These are phyloP conservation scores for Acanthisitta chloris DNA, from an alignment of 2,113 vertebrate genomes.

Conservation along the genomic window DNA sequence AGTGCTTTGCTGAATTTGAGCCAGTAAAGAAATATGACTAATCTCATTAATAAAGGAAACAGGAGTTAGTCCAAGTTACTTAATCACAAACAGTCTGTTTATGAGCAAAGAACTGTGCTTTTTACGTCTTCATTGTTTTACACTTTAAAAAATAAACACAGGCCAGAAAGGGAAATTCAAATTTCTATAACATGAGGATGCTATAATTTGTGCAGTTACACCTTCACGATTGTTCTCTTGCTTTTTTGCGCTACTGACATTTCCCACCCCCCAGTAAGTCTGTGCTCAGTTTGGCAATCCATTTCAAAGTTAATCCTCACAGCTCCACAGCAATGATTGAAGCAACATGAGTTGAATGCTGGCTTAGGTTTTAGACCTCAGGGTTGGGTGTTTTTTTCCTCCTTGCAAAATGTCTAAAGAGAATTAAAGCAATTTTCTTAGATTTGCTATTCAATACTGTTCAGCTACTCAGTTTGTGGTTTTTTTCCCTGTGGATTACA, in stretches of 20 bases:
- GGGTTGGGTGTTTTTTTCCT: not conserved
- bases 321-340: not conserved
- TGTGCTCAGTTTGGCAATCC: not conserved
- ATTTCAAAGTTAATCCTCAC: not conserved
- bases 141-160: not conserved
- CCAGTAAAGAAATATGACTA: constrained; percentile 35
- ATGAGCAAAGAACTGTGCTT: not conserved
- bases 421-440: constrained; percentile 28
- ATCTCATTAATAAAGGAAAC: not conserved
- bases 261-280: not conserved
- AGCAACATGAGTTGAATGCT: not conserved
- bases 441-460: constrained; percentile 1
- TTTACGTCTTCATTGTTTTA: not conserved
- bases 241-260: not conserved
- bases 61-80: not conserved
- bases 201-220: not conserved
- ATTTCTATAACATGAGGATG: not conserved
- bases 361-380: not conserved
- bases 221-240: not conserved
- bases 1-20: not conserved
- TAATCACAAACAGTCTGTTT: not conserved
- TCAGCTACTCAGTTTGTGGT: not conserved
- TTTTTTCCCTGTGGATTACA: not conserved
- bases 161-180: not conserved
- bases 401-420: not conserved